Evolutionary conservation across 2,113 vertebrate species (phyloP), one percentile per base, ranked within the genome.

Genomic region (Lagenorhynchus albirostris): DNA sequence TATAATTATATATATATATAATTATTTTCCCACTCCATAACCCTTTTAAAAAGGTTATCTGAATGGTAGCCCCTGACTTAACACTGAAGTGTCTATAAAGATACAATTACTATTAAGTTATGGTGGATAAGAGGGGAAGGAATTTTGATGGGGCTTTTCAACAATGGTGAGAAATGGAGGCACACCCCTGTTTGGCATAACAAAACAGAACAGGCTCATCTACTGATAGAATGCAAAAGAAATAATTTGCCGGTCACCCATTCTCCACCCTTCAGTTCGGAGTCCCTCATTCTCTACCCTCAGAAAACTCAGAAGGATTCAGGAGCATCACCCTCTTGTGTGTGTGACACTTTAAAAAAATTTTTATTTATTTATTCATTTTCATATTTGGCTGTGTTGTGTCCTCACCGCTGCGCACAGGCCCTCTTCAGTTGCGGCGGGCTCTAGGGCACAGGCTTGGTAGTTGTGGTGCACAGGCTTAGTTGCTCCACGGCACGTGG

Each of bases 371-470:
- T 53, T 53, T 53, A 53, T 53, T 53, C 15, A 3, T 23, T 38
- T 83, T 74, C n/a, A 9, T 60, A 21, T 60, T 60, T 60, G 21
- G 18, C 21, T 23, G 58, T 60, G 53, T 60, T 60, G 7, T 21
- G 6, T 60, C 15, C 15, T 53, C 53, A 6, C 53, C 5, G 1
- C 53, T 18, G 53, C 15, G 0, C 1, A 1, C 53, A 53, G 53
- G 53, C 15, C 53, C 53, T 53, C 53, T 17, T 53, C 15, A 53
- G 53, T 53, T 53, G 53, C 1, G 5, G 53, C 5, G 15, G 53
- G 53, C 5, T 53, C 53, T 18, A 53, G 15, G 18, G 15, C 5
- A 5, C 53, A 53, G 15, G 53, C 5, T 53, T 0, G 53, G 53
- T 53, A 53, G 53, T 17, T 53, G 53, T 18, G 53, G 15, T 6